Percentiles rank a stretch among this genome's conserved stretches.
These are phyloP conservation scores for Rhyacophila evoluta DNA, from an alignment of 2,888 invertebrate species.

Conservation along the genomic window DNA sequence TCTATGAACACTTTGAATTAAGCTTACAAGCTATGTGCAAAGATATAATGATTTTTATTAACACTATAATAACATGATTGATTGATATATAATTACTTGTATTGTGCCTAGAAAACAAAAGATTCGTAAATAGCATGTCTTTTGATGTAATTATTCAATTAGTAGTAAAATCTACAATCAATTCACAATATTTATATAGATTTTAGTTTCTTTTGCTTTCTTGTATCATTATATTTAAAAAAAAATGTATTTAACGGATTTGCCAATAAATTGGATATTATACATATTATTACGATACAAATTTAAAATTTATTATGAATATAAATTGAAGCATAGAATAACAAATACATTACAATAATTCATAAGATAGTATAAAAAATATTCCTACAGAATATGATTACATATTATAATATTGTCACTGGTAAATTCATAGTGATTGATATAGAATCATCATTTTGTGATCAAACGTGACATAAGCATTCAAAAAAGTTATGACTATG, in stretches of 20 bases:
- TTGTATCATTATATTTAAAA: no score
- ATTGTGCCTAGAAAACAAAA: no score
- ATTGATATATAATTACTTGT: neutral
- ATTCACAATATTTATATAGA: no score
- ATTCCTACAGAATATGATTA: neutral
- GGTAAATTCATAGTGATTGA: neutral
- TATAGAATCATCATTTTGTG: neutral
- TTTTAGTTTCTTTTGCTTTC: no score
- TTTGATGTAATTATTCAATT: no score
- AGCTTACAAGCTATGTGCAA: neutral
- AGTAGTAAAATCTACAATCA: no score
- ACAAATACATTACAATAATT: neutral
- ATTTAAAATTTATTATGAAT: neutral
- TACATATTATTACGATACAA: no score
- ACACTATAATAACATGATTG: neutral
- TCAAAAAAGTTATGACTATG: no score
- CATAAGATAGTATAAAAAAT: neutral
- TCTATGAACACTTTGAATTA: neutral
- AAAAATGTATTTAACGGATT: no score
- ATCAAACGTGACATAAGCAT: no score
- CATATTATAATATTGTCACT: conserved; percentile 1
- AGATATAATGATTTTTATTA: neutral
- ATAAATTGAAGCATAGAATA: neutral
- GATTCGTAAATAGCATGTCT: no score
- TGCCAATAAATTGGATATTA: no score